A percentile compares a stretch with the other conserved stretches of the same genome.
Conservation (phyloP, 2,113 vertebrate species). For the Eulemur rufifrons region DNA sequence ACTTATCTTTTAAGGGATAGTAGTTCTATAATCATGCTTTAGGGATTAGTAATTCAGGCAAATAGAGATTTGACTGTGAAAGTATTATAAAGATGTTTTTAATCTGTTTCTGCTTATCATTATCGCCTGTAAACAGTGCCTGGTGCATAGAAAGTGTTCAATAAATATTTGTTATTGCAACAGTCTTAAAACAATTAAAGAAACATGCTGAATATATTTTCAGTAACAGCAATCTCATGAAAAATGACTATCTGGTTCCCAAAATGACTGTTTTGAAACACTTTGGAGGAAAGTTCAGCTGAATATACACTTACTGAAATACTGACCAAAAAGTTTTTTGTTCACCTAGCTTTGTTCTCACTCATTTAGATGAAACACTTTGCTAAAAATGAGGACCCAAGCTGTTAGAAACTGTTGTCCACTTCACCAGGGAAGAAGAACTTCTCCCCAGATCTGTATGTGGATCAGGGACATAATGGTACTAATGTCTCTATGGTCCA, state of each 20-base stretch:
- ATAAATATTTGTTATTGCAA: constrained; percentile 10
- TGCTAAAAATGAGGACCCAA: not conserved
- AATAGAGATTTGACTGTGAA: not conserved
- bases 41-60: not conserved
- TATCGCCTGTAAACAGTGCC: not conserved
- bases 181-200: not conserved
- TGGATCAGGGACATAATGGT: not conserved
- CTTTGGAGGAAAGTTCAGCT: not conserved
- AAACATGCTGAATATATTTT: not conserved
- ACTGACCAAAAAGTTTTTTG: not conserved
- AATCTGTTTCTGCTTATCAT: not conserved
- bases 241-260: not conserved
- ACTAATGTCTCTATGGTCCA: not conserved
- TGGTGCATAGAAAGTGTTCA: not conserved
- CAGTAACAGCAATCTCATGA: not conserved
- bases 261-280: constrained; percentile 40
- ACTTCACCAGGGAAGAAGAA: not conserved
- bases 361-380: not conserved
- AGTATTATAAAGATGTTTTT: not conserved
- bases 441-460: not conserved
- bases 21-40: not conserved
- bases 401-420: not conserved
- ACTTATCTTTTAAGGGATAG: not conserved
- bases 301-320: not conserved
- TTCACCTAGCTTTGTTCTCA: not conserved